These are phyloP conservation scores for Ostrea denselamellosa DNA, from an alignment of 1,140 invertebrate genomes.

Conservation along the genomic window DNA sequence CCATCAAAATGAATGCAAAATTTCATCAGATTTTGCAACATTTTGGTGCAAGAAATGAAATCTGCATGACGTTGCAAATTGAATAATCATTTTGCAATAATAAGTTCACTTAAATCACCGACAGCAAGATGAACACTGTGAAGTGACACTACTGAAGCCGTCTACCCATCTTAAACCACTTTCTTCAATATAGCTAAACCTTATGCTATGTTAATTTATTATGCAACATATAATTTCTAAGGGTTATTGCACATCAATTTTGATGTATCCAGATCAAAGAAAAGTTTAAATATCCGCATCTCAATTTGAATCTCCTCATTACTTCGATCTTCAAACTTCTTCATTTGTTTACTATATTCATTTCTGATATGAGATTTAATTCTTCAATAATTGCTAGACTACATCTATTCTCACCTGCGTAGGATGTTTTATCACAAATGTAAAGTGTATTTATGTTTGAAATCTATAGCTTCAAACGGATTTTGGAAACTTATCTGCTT, in stretches of 20 bases:
- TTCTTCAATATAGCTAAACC: too few species aligned
- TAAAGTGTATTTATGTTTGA: conserved; percentile 7
- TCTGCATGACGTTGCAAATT: too few species aligned
- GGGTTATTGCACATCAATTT: neutral
- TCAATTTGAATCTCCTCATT: neutral
- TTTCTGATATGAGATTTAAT: neutral
- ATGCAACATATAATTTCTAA: neutral
- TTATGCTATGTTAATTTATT: neutral
- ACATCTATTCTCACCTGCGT: neutral
- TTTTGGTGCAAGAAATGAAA: neutral
- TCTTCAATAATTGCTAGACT: neutral
- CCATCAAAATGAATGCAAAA: neutral
- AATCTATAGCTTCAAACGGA: neutral
- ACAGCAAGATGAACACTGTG: too few species aligned
- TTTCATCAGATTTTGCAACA: neutral
- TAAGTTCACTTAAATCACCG: too few species aligned
- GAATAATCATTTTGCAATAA: too few species aligned
- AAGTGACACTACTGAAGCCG: too few species aligned
- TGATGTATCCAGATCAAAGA: neutral
- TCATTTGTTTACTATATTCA: neutral
- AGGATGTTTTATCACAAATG: neutral
- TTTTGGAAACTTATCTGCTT: neutral
- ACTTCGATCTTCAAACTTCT: neutral
- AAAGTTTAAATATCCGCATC: neutral
- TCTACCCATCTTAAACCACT: too few species aligned